Base-by-base conservation (phyloP, 2,888 invertebrate genomes). In the Cryptus armator region DNA sequence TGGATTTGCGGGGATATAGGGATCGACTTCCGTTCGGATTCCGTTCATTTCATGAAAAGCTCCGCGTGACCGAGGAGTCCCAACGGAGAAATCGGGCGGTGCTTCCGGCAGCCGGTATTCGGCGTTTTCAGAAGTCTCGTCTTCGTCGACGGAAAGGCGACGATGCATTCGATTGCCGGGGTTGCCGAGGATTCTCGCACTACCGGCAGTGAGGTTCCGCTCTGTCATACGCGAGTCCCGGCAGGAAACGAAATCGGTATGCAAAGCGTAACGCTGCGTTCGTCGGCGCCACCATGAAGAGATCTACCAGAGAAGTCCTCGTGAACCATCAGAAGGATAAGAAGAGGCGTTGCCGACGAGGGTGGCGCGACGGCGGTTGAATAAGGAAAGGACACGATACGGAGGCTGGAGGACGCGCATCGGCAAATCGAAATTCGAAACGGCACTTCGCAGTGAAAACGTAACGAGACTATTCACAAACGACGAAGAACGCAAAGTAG, bases 191-290 rank as follows among this genome's bases (percentile, higher is more conserved):
- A 72, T 79, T 64, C 71, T 70, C 53, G 79, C 64, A 12, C 72
- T 53, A 74, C 75, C 66, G 75, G 10, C 48, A 66, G 62, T 64
- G 62, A 67, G 44, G 37, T 76, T 77, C 46, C 71, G 76, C 43
- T 51, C 48, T 53, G 79, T 53, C 51, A 79, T 29, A 75, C 72
- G 79, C 59, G 76, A 78, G 24, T 66, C 46, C 46, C 71, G 64
- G 46, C 78, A 51, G 72, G 76, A 80, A 80, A 85, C 76, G 72
- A 85, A 77, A 85, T 85, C 85, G 83, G 79, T 83, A 83, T 77
- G 82, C 79, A 77, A 76, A 82, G 29, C 70, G 82, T 76, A 59
- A 66, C 79, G 37, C 62, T 76, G 74, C 29, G 74, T 68, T 80
- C 83, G 62, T 67, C 83, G 71, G 67, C 71, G 68, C 68, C 80